phyloP scores from a whole-genome alignment of 1,140 invertebrate species.

The Pseudomyrmex pallidus region DNA sequence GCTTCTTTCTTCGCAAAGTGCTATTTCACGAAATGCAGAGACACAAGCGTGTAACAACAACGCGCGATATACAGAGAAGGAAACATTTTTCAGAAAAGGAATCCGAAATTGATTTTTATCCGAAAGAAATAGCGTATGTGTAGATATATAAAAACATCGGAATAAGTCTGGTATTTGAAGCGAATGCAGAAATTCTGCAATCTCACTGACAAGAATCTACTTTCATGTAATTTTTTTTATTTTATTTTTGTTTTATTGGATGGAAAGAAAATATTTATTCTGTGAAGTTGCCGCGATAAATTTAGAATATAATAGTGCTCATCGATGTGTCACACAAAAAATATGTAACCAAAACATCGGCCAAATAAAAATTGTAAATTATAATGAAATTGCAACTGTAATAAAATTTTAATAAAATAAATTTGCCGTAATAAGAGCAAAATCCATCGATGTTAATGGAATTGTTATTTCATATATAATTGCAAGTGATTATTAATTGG shows the following conservation, averaged over 20 bases:
- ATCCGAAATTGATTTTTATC: conserved; percentile 34
- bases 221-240: no score
- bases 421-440: conserved; percentile 5
- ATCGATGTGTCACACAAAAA: neutral
- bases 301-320: conserved; percentile 22
- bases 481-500: conserved; percentile 53
- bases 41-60: conserved; percentile 40
- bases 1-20: conserved; percentile 3
- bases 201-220: neutral
- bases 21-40: conserved; percentile 10
- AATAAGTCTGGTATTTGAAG: neutral
- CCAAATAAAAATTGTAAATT: conserved; percentile 18
- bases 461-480: conserved; percentile 46
- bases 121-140: neutral
- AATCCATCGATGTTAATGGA: conserved; percentile 41
- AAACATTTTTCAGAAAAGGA: conserved; percentile 6
- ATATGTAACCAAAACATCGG: no score
- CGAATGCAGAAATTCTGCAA: conserved; percentile 3
- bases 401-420: conserved; percentile 32
- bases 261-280: no score
- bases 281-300: neutral
- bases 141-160: no score
- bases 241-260: no score
- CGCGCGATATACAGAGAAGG: neutral
- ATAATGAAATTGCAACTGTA: conserved; percentile 14